phyloP scores from a whole-genome alignment of 2,888 invertebrate genomes.

The Eupelmus urozonus region DNA sequence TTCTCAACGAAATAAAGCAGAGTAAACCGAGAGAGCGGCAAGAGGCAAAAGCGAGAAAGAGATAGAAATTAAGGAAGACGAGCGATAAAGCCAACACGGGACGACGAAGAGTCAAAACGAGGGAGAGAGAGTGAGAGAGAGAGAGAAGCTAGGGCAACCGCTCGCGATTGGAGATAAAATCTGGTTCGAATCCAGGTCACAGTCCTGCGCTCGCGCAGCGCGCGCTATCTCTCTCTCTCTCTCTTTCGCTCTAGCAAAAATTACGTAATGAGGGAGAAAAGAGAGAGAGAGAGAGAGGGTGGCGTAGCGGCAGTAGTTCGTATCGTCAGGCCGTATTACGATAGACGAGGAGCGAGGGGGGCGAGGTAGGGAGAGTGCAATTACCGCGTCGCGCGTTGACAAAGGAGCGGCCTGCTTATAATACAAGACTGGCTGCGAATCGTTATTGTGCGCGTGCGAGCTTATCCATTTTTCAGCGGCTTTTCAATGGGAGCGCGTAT shows the following conservation, averaged over 20 bases:
- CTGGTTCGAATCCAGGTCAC: conserved; percentile 61
- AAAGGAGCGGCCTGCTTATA: conserved; percentile 18
- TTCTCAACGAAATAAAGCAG: no score
- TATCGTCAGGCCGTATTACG: neutral
- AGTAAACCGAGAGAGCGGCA: no score
- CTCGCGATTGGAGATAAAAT: conserved; percentile 59
- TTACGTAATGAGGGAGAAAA: conserved; percentile 57
- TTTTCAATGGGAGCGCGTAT: conserved; percentile 37
- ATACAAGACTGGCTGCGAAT: conserved; percentile 22
- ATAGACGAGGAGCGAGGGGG: neutral
- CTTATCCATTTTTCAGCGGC: conserved; percentile 35
- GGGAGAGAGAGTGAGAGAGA: conserved; percentile 2
- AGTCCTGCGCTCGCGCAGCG: conserved; percentile 37
- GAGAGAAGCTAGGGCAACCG: conserved; percentile 26
- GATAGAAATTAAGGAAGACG: conserved; percentile 45
- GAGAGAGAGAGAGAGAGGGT: neutral
- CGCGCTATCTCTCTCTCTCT: conserved; percentile 2
- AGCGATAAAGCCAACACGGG: conserved; percentile 8
- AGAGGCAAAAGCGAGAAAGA: conserved; percentile 44
- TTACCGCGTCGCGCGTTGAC: neutral
- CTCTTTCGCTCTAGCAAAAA: conserved; percentile 35
- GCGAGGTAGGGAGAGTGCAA: neutral
- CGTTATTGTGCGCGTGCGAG: conserved; percentile 39
- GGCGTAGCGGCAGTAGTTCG: neutral
- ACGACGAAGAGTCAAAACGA: neutral